Percentiles rank a stretch among this genome's conserved stretches.
Conservation (phyloP, 2,797 vertebrate species). For the Sylvia borin region DNA sequence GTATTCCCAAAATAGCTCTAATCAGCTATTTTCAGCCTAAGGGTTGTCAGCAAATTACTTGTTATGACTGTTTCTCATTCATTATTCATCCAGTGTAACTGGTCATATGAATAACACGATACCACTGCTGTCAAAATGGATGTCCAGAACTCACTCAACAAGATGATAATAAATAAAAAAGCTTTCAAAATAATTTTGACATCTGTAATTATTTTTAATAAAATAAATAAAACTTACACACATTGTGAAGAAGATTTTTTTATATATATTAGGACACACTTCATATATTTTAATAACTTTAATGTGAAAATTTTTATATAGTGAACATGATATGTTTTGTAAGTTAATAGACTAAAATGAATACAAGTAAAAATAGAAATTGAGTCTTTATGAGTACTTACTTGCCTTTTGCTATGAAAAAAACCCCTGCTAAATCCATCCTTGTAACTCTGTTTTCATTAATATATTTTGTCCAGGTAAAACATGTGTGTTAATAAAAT, state of each 20-base stretch:
- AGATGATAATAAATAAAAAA: not conserved
- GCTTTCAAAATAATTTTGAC: not conserved
- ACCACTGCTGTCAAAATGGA: not conserved
- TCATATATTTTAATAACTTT: not conserved
- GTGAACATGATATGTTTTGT: not conserved
- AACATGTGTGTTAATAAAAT: not conserved
- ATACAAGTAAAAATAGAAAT: not conserved
- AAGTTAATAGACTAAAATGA: not conserved
- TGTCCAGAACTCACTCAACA: not conserved
- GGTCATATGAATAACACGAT: not conserved
- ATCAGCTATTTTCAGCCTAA: constrained; percentile 31
- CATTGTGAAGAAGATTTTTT: not conserved
- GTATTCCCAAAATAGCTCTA: constrained; percentile 44
- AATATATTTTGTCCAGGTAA: not conserved
- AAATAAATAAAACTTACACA: not conserved
- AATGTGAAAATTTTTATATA: not conserved
- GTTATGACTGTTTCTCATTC: constrained; percentile 12
- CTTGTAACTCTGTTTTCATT: not conserved
- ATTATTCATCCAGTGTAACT: constrained; percentile 16
- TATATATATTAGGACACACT: not conserved
- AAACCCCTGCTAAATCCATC: not conserved
- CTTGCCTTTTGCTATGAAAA: not conserved
- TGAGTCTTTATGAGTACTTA: not conserved
- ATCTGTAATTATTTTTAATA: not conserved
- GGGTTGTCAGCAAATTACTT: constrained; percentile 6